Percentiles rank a stretch among this genome's conserved stretches.
Conservation (phyloP, 2,888 invertebrate species). For the Marronus borbonicus region DNA sequence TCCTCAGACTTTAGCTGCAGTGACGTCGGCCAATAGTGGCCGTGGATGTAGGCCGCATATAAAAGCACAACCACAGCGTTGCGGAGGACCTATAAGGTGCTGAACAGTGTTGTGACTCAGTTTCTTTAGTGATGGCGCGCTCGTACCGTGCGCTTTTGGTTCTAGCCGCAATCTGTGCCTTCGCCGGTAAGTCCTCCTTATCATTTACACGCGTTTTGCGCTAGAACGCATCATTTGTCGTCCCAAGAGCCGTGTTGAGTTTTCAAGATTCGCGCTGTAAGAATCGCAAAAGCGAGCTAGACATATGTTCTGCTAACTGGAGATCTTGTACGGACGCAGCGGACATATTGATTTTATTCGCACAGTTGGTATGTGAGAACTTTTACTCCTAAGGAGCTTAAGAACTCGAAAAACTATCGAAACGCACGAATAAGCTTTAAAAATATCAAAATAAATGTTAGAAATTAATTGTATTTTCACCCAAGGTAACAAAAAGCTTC, state of each 20-base stretch:
- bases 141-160: slow-evolving; percentile 65
- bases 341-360: slow-evolving; percentile 39
- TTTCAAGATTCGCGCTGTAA: background rate
- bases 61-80: slow-evolving; percentile 67
- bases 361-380: background rate
- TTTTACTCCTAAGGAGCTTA: slow-evolving; percentile 9
- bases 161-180: slow-evolving; percentile 62
- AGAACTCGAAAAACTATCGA: slow-evolving; percentile 6
- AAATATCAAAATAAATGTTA: too few relatives aligned
- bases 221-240: background rate
- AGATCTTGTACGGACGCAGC: slow-evolving; percentile 18
- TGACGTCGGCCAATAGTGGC: slow-evolving; percentile 64
- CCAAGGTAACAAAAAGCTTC: background rate
- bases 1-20: slow-evolving; percentile 64
- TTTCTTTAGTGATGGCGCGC: slow-evolving; percentile 68
- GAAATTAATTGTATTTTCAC: too few relatives aligned
- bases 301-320: slow-evolving; percentile 35
- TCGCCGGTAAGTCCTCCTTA: slow-evolving; percentile 65
- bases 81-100: slow-evolving; percentile 69
- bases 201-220: background rate
- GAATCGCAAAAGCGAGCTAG: background rate
- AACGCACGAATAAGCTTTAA: too few relatives aligned
- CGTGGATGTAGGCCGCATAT: slow-evolving; percentile 70
- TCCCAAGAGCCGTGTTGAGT: background rate
- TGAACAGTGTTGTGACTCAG: slow-evolving; percentile 66